Conservation (phyloP, 2,113 vertebrate genomes). For the Turnix velox region DNA sequence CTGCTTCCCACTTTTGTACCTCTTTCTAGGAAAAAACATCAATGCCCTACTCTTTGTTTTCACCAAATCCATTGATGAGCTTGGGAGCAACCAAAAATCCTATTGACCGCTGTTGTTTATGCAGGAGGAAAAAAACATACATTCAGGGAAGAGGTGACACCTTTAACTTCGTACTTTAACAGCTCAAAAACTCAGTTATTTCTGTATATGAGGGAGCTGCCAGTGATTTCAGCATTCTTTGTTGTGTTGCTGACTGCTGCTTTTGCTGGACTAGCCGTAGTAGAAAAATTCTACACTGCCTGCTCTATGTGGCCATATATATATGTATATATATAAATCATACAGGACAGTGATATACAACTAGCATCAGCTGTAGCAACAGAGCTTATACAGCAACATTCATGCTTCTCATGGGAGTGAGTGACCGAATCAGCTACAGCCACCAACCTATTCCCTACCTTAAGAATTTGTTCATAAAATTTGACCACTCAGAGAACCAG, state of each 20-base stretch:
- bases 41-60: neutral
- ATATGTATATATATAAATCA: neutral
- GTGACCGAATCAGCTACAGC: neutral
- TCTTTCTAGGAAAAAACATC: neutral
- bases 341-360: neutral
- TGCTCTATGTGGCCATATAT: neutral
- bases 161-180: neutral
- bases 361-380: neutral
- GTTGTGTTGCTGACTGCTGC: neutral
- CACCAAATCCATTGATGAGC: neutral
- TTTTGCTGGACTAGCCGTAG: conserved; percentile 1
- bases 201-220: neutral
- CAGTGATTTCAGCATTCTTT: neutral
- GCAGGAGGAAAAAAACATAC: neutral
- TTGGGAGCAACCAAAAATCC: neutral
- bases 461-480: neutral
- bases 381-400: neutral
- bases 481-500: neutral
- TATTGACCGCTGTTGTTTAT: neutral
- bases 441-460: neutral
- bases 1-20: neutral
- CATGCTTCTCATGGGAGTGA: neutral
- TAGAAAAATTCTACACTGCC: neutral
- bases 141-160: neutral
- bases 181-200: neutral